Conservation (phyloP, 2,888 invertebrate genomes). For the Nephrotoma guestfalica region DNA sequence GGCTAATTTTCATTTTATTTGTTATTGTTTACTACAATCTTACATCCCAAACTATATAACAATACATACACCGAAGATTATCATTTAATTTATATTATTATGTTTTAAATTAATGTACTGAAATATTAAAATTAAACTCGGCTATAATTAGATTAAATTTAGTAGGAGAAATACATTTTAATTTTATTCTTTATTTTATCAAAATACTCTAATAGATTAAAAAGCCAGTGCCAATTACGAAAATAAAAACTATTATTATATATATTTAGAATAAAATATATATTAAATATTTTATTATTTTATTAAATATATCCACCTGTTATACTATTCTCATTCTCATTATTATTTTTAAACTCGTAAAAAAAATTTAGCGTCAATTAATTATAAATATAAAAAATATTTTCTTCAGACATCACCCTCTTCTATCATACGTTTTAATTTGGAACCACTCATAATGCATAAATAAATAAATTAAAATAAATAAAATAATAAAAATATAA, state of each 20-base stretch:
- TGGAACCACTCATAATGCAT: not conserved
- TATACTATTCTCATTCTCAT: not conserved
- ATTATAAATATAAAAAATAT: not conserved
- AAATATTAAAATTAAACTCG: not conserved
- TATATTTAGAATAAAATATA: not conserved
- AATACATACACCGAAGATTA: not conserved
- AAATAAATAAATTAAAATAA: not conserved
- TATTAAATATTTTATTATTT: not conserved
- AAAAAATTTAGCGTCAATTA: not conserved
- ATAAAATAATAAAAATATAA: not conserved
- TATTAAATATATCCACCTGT: not conserved
- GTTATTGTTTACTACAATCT: not conserved
- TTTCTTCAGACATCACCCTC: not conserved
- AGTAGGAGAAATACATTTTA: not conserved
- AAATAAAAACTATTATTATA: not conserved
- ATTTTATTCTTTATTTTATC: not conserved
- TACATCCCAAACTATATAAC: not conserved
- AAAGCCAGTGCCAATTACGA: not conserved
- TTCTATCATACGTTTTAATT: not conserved
- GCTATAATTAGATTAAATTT: not conserved
- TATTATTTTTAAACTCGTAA: not conserved
- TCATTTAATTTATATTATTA: not conserved
- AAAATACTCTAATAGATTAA: not conserved
- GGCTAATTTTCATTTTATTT: not conserved
- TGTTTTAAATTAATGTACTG: not conserved